Evolutionary conservation across 2,113 vertebrate genomes (phyloP), one percentile per base, ranked within the genome.

Genomic region (Semicossyphus pulcher): DNA sequence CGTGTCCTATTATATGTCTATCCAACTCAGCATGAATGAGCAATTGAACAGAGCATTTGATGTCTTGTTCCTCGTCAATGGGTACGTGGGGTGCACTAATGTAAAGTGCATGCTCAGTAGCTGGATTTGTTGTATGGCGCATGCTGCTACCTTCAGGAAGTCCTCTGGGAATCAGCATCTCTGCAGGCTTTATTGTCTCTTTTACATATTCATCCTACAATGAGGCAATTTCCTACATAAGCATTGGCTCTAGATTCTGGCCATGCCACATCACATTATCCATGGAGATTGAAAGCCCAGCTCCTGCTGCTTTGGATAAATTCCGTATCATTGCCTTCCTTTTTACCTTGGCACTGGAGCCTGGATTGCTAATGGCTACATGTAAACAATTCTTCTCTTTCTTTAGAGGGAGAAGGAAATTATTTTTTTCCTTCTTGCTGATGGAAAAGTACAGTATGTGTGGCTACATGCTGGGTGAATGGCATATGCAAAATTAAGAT

Each of bases 231-330:
- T 80, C 21, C 56, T 37, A 63, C 66, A 68, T 71, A 81, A 67
- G 31, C 62, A 49, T 20, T 72, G 65, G 57, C 57, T 81, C 67
- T 78, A 31, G 68, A 56, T 67, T 69, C 37, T 65, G 31, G 64
- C 65, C 21, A 49, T 51, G 76, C 63, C 66, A 58, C 52, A 86
- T 86, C 53, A 68, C 51, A 79, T 87, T 87, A 72, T 86, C 36
- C 83, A 80, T 41, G 76, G 80, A 84, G 71, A 83, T 70, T 87
- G 57, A 76, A 76, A 79, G 23, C 16, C 32, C 12, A 51, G 61
- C 62, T 80, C 47, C 47, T 72, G 42, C 76, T 67, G 63, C 65
- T 78, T 82, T 84, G 31, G 59, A 65, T 79, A 78, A 80, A 76
- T 71, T 75, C 82, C 23, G n/a, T 78, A 76, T 89, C 64, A 74